Evolutionary conservation across 2,113 vertebrate genomes (phyloP).

Genomic region (Psilopsiagon aymara): DNA sequence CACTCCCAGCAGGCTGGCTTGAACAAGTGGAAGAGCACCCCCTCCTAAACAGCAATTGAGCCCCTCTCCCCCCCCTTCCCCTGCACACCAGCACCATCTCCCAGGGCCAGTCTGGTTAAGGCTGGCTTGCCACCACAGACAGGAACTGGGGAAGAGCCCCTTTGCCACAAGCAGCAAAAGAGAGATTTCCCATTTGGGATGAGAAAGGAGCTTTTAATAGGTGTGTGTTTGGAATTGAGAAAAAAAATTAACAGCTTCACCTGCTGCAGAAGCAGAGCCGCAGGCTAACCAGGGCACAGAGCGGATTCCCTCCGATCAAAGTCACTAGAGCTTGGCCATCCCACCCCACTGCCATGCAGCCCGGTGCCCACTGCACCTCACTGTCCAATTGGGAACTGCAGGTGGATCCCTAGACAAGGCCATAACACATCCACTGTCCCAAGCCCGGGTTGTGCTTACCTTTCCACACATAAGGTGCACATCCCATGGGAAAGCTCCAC

Average conservation of each 20-base stretch:
- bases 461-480: neutral
- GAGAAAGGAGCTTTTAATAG: neutral
- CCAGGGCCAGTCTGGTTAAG: neutral
- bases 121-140: neutral
- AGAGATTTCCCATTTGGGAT: neutral
- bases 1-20: neutral
- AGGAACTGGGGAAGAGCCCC: neutral
- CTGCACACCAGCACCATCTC: neutral
- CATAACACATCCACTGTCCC: neutral
- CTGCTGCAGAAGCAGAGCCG: neutral
- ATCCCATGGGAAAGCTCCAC: neutral
- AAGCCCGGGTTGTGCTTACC: rapidly evolving
- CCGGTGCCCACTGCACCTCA: neutral
- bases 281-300: neutral
- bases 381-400: neutral
- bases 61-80: slow-evolving; percentile 22
- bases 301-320: neutral
- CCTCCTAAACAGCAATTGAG: neutral
- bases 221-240: rapidly evolving
- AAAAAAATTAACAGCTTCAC: neutral
- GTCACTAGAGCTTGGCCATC: neutral
- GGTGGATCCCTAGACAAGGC: neutral
- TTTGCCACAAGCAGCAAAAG: neutral
- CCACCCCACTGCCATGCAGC: rapidly evolving
- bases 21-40: slow-evolving; percentile 18